Percentiles rank a stretch among this genome's conserved stretches.
Conservation (phyloP, 2,113 vertebrate species). For the Gymnocephalus cernua region DNA sequence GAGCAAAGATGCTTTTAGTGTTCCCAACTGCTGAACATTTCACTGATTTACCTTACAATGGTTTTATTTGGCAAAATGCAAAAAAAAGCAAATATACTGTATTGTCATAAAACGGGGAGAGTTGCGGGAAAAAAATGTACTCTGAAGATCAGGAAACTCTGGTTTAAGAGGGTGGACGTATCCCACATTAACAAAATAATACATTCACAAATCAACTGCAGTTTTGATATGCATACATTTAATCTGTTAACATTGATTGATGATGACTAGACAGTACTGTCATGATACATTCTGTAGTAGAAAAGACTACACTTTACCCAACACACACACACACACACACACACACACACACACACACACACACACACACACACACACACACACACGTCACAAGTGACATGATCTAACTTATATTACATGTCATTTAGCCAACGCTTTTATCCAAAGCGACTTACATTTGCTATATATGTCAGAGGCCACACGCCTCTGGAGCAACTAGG, state of each 20-base stretch:
- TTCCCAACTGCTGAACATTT: conserved; percentile 38
- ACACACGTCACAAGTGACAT: too few species aligned
- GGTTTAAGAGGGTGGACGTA: neutral
- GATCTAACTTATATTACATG: too few species aligned
- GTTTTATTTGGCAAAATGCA: conserved; percentile 12
- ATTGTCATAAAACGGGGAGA: neutral
- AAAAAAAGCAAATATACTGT: neutral
- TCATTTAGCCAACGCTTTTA: too few species aligned
- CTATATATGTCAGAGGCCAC: too few species aligned
- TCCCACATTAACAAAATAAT: neutral
- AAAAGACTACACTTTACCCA: neutral
- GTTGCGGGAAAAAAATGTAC: neutral
- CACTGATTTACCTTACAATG: conserved; percentile 17
- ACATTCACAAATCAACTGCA: neutral
- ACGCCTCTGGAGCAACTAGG: too few species aligned
- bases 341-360: too few species aligned
- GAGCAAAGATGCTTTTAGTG: conserved; percentile 55
- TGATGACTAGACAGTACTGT: neutral
- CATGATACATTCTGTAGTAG: neutral
- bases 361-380: too few species aligned
- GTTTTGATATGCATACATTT: neutral
- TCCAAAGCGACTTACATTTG: too few species aligned
- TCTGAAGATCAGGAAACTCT: neutral
- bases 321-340: neutral
- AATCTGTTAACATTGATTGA: neutral